Evolutionary conservation across 2,797 vertebrate genomes (phyloP), one percentile per base, ranked within the genome.

Genomic region (Falco berigora): DNA sequence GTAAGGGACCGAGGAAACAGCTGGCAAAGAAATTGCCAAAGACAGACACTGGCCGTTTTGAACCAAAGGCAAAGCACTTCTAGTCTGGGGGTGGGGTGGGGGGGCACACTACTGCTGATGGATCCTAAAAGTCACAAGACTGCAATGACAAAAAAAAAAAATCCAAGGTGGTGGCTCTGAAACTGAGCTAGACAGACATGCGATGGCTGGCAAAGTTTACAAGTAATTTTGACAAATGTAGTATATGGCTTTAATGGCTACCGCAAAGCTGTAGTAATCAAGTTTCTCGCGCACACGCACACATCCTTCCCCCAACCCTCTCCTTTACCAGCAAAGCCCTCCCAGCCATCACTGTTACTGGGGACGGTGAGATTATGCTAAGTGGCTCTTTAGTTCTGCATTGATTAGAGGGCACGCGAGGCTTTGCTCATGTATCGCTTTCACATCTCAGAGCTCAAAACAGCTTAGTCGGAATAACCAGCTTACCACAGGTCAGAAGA

Each of bases 381-480:
- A 91, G 87, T 80, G 46, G 46, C 58, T 92, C 63, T 75, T 82
- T 95, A 96, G 94, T 93, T 92, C 53, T 77, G 61, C 83, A 46
- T 79, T 95, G 86, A 91, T 96, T 61, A 90, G 49, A 68, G 34
- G 17, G 69, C 23, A 10, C 64, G 73, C 4, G 4, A 87, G 53
- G 69, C 80, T 96, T 92, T 91, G 73, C 77, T 95, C 73, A 42
- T 3, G 0, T 91, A 49, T 92, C 83, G 53, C 56, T 84, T 74
- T 95, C 75, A 83, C 28, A 80, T 94, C 91, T 42, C 83, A 78
- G 58, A 90, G 64, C 87, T 92, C 47, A 95, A 97, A 95, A 76
- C 93, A 83, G 88, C 90, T 97, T 96, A 94, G 67, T 15, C 75
- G 71, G 53, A 91, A 91, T 91, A 96, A 82, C 81, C 90, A 90